Evolutionary conservation across 2,888 invertebrate species (phyloP).

Genomic region (Nomada ruficornis): DNA sequence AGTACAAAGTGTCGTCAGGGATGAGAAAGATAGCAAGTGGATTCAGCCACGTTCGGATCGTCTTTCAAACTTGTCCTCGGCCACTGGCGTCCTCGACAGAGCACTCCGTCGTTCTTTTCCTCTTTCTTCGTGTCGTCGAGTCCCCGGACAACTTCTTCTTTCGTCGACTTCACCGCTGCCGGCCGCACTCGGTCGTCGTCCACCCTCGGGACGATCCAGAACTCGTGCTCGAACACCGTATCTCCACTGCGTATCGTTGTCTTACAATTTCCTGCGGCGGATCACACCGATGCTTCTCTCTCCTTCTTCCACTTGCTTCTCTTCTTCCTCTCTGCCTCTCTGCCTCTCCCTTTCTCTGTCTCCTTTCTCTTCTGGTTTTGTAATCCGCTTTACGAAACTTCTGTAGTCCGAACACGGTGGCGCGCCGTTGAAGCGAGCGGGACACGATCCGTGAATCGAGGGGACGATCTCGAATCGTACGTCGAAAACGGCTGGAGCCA

Average conservation of each 20-base stretch:
- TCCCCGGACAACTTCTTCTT: conserved; percentile 27
- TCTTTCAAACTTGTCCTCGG: conserved; percentile 67
- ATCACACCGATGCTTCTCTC: conserved; percentile 50
- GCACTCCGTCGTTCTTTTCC: conserved; percentile 34
- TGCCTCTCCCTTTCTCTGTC: conserved; percentile 72
- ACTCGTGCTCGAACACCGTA: conserved; percentile 54
- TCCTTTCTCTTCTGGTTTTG: conserved; percentile 78
- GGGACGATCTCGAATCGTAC: conserved; percentile 10
- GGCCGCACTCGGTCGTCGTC: conserved; percentile 10
- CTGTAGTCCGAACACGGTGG: conserved; percentile 64
- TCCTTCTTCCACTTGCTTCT: conserved; percentile 52
- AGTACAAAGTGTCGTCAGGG: conserved; percentile 23
- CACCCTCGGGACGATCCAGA: conserved; percentile 49
- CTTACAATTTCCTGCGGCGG: conserved; percentile 54
- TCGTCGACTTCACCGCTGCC: too few species aligned
- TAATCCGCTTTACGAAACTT: conserved; percentile 81
- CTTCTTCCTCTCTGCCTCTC: conserved; percentile 62
- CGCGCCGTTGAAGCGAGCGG: conserved; percentile 43
- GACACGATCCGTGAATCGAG: conserved; percentile 38
- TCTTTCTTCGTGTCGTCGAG: conserved; percentile 45
- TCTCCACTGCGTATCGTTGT: conserved; percentile 58
- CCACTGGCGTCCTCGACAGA: conserved; percentile 44
- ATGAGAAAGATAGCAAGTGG: conserved; percentile 54
- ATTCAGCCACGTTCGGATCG: conserved; percentile 71
- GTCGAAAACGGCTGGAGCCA: conserved; percentile 8